Evolutionary conservation across 2,113 vertebrate species (phyloP).

Genomic region (Spea bombifrons): DNA sequence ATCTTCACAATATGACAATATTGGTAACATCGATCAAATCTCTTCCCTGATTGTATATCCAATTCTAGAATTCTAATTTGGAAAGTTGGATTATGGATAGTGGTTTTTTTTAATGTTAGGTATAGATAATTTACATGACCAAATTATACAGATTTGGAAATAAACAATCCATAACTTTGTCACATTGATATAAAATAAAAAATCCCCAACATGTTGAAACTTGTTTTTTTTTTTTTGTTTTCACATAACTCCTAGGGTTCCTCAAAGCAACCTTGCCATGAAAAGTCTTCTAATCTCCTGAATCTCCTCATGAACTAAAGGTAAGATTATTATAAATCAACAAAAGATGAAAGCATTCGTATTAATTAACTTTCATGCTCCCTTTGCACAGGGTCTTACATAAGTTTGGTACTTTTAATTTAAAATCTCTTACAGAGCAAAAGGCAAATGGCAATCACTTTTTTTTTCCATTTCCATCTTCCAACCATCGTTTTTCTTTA

Average conservation of each 20-base stretch:
- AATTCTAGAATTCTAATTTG: too few species aligned
- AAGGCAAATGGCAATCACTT: conserved; percentile 41
- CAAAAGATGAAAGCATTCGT: conserved; percentile 49
- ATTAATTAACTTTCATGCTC: conserved; percentile 57
- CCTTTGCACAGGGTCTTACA: conserved; percentile 48
- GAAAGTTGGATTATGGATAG: too few species aligned
- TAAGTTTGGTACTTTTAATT: conserved; percentile 51
- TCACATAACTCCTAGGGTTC: conserved; percentile 43
- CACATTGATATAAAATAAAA: neutral
- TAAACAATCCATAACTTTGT: too few species aligned
- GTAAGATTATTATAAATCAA: conserved; percentile 54
- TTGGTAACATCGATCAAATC: too few species aligned
- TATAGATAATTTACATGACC: too few species aligned
- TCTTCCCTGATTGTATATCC: too few species aligned
- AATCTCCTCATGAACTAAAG: conserved; percentile 46
- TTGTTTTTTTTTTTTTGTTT: conserved; percentile 37
- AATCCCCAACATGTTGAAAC: neutral
- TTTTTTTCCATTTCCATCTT: conserved; percentile 50
- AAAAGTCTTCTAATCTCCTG: conserved; percentile 48
- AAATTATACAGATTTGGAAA: too few species aligned
- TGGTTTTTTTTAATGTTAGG: too few species aligned
- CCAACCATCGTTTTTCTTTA: conserved; percentile 50
- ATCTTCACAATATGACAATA: too few species aligned
- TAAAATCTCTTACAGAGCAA: conserved; percentile 57
- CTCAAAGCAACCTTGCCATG: conserved; percentile 16